These are phyloP conservation scores for Mormyrops attenuatus DNA, from an alignment of 2,797 vertebrate species.

Conservation along the genomic window DNA sequence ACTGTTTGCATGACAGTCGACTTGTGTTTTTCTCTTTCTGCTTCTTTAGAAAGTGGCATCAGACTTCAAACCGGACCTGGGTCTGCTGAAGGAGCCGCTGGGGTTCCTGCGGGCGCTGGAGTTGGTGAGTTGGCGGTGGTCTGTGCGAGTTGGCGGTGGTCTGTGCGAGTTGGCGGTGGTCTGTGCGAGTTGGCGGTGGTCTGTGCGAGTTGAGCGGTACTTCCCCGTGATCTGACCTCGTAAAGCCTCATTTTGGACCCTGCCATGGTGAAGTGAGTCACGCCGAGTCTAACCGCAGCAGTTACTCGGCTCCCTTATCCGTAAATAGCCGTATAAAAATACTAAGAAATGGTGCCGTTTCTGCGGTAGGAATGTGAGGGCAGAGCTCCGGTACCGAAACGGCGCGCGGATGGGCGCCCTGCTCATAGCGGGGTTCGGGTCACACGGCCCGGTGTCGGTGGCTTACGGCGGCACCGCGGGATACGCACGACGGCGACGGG, in stretches of 20 bases:
- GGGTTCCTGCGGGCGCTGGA: conserved; percentile 84
- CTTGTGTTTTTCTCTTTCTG: neutral
- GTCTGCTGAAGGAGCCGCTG: conserved; percentile 79
- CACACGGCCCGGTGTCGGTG: neutral
- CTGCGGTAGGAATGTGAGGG: neutral
- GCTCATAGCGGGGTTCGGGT: too few relatives aligned
- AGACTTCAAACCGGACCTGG: conserved; percentile 65
- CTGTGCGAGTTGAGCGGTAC: neutral
- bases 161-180: too few relatives aligned
- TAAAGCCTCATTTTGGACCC: neutral
- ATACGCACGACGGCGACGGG: neutral
- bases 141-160: neutral
- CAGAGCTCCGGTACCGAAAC: neutral
- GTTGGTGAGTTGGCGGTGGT: conserved; percentile 71
- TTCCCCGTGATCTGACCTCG: neutral
- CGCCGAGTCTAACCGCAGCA: too few relatives aligned
- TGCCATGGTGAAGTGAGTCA: neutral
- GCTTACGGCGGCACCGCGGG: neutral
- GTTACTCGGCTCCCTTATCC: neutral
- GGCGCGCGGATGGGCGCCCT: too few relatives aligned
- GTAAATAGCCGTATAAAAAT: neutral
- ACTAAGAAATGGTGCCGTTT: neutral
- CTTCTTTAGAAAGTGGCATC: conserved; percentile 53
- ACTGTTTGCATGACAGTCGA: neutral
- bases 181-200: too few relatives aligned